phyloP scores from a whole-genome alignment of 2,888 invertebrate genomes.

The Belgica antarctica region DNA sequence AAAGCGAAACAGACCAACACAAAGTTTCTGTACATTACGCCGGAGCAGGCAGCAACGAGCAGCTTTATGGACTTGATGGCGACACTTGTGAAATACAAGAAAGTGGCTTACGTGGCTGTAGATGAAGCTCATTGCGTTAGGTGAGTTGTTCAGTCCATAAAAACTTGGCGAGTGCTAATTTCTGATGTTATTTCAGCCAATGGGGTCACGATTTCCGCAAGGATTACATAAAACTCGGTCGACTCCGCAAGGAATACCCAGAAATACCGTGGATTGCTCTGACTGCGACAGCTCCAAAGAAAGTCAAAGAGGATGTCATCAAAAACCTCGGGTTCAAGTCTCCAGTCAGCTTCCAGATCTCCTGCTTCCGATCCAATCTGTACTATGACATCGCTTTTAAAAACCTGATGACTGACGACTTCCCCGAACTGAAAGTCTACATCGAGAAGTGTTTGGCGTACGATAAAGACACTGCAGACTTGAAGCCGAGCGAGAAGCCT shows the following conservation, averaged over 20 bases:
- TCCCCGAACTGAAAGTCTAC: conserved; percentile 74
- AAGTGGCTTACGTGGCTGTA: conserved; percentile 85
- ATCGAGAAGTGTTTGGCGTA: conserved; percentile 64
- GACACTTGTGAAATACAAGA: conserved; percentile 69
- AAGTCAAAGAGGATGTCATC: conserved; percentile 82
- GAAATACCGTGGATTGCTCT: conserved; percentile 83
- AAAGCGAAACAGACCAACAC: conserved; percentile 70
- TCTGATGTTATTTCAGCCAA: conserved; percentile 55
- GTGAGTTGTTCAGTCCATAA: conserved; percentile 20
- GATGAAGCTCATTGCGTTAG: conserved; percentile 99
- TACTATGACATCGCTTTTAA: conserved; percentile 92
- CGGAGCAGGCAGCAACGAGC: conserved; percentile 87
- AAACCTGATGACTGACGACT: conserved; percentile 78
- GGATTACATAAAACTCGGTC: conserved; percentile 86
- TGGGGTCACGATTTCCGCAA: conserved; percentile 99
- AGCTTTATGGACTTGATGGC: conserved; percentile 69
- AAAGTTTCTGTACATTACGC: conserved; percentile 90
- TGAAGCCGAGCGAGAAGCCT: conserved; percentile 51
- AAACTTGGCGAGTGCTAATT: neutral
- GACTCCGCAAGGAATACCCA: conserved; percentile 62
- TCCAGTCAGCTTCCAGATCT: conserved; percentile 75
- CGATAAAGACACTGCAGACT: conserved; percentile 50
- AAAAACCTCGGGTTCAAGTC: conserved; percentile 66
- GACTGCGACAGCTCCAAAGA: conserved; percentile 85
- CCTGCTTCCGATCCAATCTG: conserved; percentile 88